Base-by-base conservation (phyloP, 2,888 invertebrate genomes). In the Melanostoma scalare region DNA sequence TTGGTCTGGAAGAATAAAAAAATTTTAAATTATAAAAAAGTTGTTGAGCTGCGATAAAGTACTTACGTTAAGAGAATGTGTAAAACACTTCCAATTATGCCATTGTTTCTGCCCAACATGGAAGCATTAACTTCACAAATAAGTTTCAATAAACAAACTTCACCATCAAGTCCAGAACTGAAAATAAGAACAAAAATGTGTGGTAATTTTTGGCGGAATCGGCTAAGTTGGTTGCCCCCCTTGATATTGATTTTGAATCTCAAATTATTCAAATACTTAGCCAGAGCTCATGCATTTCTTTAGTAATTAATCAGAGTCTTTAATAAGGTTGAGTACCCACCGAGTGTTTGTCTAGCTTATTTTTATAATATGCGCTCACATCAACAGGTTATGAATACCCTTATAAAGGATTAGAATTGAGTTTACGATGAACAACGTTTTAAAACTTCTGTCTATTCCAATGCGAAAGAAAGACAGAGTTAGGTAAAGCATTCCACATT, bases 61-160 rank as follows among this genome's bases (percentile, higher is more conserved):
- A 92, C 93, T 93, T 90, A 95, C 95, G 94, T 94, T 52, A 95
- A 93, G 76, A 95, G 87, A 4, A 95, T 92, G 86, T 94, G 94
- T 9, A 95, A 89, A 74, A 95, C 88, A 87, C 94, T 94, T 46
- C 95, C 94, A 56, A 95, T 87, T n/a, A 95, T 91, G 8, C 95
- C 95, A 87, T 94, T 94, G 82, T 93, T 84, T 60, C 88, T 87
- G 31, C 88, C 88, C 31, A 90, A 31, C 38, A 88, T 86, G 0
- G 88, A 88, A 0, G 88, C 92, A 65, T 94, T 93, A 46, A 93
- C 92, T 88, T 95, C 95, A 87, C 95, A 95, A 86, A 95, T 94
- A 53, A 93, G 92, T 86, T 94, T 92, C 74, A 94, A 91, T 78
- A 95, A 89, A 87, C 95, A 95, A 38, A 91, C 87, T 79, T 92